Conservation (phyloP, 53 echinoderm and acorn worm species). For the Apostichopus leukothele region DNA sequence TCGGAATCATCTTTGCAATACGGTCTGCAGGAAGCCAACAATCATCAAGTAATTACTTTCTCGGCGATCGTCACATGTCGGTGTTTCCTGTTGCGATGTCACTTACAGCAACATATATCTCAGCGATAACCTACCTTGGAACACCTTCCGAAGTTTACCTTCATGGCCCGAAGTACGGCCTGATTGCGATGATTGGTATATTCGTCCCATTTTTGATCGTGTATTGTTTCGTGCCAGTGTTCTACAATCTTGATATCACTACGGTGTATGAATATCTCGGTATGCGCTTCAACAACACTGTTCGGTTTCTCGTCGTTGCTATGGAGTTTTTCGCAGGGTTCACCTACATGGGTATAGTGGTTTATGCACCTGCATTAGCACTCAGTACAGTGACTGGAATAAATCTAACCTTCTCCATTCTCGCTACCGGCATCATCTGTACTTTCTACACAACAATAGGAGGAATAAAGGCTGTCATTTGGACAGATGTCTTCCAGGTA, state of each 20-base stretch:
- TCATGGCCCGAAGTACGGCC: conserved; percentile 25
- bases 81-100: conserved; percentile 34
- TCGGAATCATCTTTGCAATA: conserved; percentile 20
- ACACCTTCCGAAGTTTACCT: conserved; percentile 43
- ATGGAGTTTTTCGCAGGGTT: conserved; percentile 23
- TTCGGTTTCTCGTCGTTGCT: conserved; percentile 20
- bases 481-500: conserved; percentile 87
- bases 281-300: conserved; percentile 34
- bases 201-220: background rate
- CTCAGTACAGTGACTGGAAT: conserved; percentile 31
- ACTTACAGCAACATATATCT: conserved; percentile 4
- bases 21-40: background rate
- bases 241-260: conserved; percentile 27
- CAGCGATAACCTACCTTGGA: conserved; percentile 42
- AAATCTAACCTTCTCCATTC: conserved; percentile 21
- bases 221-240: conserved; percentile 30
- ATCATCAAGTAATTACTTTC: conserved; percentile 28
- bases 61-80: conserved; percentile 3
- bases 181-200: background rate
- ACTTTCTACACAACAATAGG: conserved; percentile 44
- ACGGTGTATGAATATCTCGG: conserved; percentile 40
- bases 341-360: conserved; percentile 48
- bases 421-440: conserved; percentile 18
- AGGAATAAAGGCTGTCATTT: conserved; percentile 83
- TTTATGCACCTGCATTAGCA: conserved; percentile 36